These are phyloP conservation scores for Imbricaverruca yamaguchii DNA, from an alignment of 2,888 invertebrate species.

Conservation along the genomic window DNA sequence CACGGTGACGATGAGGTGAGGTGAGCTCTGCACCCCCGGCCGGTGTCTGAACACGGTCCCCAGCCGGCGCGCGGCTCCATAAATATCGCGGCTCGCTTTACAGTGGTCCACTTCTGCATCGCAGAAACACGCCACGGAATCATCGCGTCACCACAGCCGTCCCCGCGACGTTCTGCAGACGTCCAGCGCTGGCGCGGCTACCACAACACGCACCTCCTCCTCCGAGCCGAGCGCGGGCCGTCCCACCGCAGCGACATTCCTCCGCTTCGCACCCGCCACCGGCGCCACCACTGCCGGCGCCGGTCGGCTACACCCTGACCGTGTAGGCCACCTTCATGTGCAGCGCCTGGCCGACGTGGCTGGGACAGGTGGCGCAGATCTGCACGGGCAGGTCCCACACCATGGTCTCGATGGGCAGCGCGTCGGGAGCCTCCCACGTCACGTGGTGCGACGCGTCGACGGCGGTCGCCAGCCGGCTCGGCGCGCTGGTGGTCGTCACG, in stretches of 20 bases:
- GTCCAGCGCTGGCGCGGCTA: too few species aligned
- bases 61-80: too few species aligned
- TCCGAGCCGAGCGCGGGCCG: too few species aligned
- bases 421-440: constrained; percentile 74
- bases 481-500: constrained; percentile 59
- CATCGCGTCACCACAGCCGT: too few species aligned
- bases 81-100: too few species aligned
- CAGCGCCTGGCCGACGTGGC: constrained; percentile 7
- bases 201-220: neutral
- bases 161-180: too few species aligned
- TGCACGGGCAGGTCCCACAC: constrained; percentile 90
- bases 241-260: neutral
- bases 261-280: neutral
- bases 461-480: constrained; percentile 11
- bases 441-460: constrained; percentile 47
- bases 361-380: constrained; percentile 1
- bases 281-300: too few species aligned
- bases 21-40: too few species aligned
- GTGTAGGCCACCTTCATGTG: neutral
- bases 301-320: neutral
- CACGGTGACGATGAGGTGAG: too few species aligned
- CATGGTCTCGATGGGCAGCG: constrained; percentile 92
- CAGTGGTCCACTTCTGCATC: too few species aligned
- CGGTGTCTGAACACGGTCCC: too few species aligned
- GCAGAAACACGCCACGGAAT: too few species aligned